Evolutionary conservation across 2,797 vertebrate species (phyloP).

Genomic region (Labroides dimidiatus): DNA sequence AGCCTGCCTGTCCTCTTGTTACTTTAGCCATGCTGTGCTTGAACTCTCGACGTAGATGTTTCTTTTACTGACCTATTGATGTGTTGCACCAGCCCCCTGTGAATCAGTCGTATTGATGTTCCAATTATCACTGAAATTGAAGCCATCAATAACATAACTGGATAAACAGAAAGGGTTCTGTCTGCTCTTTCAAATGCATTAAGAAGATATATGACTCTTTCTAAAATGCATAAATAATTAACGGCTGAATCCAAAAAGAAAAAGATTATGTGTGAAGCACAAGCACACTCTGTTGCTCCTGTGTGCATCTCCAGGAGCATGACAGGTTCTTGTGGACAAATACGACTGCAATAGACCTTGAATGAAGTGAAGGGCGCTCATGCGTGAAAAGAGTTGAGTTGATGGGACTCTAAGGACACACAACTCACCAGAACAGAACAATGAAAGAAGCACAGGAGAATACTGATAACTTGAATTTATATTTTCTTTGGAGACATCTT

Average conservation of each 20-base stretch:
- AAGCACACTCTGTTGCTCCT: conserved; percentile 12
- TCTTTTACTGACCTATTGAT: conserved; percentile 45
- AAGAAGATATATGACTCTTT: conserved; percentile 6
- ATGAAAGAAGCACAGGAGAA: conserved; percentile 23
- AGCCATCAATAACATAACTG: conserved; percentile 29
- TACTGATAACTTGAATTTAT: conserved; percentile 16
- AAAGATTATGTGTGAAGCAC: background rate
- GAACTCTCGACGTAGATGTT: conserved; percentile 55
- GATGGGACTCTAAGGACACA: conserved; percentile 47
- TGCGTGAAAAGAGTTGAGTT: conserved; percentile 48
- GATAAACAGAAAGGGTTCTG: conserved; percentile 17
- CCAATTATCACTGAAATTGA: conserved; percentile 34
- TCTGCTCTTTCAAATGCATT: conserved; percentile 1
- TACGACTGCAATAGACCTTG: conserved; percentile 27
- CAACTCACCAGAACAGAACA: conserved; percentile 43
- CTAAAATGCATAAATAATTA: conserved; percentile 18
- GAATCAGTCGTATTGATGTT: conserved; percentile 50
- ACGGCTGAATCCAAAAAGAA: conserved; percentile 14
- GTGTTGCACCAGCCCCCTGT: conserved; percentile 9
- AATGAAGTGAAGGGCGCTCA: conserved; percentile 56
- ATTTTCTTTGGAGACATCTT: conserved; percentile 22
- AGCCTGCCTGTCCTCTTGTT: conserved; percentile 75
- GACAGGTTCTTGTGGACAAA: conserved; percentile 34
- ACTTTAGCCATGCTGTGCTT: conserved; percentile 73
- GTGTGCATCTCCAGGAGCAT: conserved; percentile 22